Evolutionary conservation across 2,797 vertebrate genomes (phyloP).

Genomic region (Microtus obscurus): DNA sequence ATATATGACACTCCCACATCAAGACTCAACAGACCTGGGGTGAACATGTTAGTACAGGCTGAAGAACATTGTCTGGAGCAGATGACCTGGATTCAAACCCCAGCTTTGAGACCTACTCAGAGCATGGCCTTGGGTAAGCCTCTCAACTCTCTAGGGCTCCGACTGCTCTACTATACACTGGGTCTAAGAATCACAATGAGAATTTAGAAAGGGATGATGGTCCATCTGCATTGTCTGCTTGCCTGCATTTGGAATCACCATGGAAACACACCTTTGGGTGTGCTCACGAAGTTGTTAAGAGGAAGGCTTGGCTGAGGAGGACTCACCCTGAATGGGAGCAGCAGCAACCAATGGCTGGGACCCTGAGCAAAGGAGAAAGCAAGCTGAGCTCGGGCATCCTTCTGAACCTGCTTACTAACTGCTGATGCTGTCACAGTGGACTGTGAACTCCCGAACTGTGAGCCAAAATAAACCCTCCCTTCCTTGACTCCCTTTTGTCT

Average conservation of each 20-base stretch:
- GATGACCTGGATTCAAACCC: background rate
- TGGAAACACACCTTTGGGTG: background rate
- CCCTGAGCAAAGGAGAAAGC: background rate
- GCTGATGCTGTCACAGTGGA: background rate
- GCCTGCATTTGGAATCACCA: background rate
- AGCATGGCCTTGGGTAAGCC: background rate
- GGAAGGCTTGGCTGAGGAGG: background rate
- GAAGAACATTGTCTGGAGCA: background rate
- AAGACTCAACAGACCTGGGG: background rate
- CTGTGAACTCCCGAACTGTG: background rate
- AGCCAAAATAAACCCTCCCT: background rate
- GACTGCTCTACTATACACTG: constrained; percentile 12
- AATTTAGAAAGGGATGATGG: background rate
- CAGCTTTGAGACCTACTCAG: background rate
- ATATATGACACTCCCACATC: too few relatives aligned
- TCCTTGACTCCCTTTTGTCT: background rate
- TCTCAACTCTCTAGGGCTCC: background rate
- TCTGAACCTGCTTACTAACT: background rate
- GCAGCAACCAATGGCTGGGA: background rate
- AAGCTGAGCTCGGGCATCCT: background rate
- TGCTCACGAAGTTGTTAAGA: background rate
- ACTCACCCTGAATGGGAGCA: background rate
- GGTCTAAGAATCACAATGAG: background rate
- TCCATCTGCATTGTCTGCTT: background rate
- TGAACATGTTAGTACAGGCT: background rate